These are phyloP conservation scores for Alexandromys fortis DNA, from an alignment of 2,113 vertebrate genomes.

Conservation along the genomic window DNA sequence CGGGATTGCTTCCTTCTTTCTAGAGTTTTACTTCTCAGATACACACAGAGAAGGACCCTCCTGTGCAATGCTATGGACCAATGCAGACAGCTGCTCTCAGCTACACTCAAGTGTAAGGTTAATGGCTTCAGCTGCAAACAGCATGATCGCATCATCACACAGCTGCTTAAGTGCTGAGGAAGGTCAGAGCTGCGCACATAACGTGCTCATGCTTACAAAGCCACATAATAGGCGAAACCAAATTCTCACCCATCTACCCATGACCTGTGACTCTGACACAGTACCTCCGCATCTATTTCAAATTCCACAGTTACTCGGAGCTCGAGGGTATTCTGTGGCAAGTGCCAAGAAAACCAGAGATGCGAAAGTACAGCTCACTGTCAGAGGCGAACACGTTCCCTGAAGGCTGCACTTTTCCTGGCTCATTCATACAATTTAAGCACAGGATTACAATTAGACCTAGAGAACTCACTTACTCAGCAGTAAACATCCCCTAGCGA, in stretches of 20 bases:
- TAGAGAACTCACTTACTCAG: constrained; percentile 28
- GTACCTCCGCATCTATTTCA: constrained; percentile 19
- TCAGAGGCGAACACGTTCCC: constrained; percentile 50
- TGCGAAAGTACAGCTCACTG: background rate
- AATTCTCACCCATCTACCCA: constrained; percentile 34
- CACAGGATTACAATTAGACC: constrained; percentile 31
- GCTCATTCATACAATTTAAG: constrained; percentile 59
- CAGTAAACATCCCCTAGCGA: background rate
- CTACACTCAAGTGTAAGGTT: background rate
- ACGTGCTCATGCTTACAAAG: background rate
- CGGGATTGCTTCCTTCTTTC: constrained; percentile 43
- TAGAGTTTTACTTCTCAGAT: constrained; percentile 1
- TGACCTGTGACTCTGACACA: constrained; percentile 24
- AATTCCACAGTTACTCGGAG: background rate
- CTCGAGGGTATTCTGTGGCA: background rate
- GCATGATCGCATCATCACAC: background rate
- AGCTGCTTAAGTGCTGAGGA: background rate
- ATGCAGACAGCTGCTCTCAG: constrained; percentile 1
- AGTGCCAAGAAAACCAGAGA: background rate
- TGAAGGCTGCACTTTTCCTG: constrained; percentile 48
- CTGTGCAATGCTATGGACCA: background rate
- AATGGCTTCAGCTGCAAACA: background rate
- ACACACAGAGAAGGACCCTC: background rate
- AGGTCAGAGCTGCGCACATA: background rate
- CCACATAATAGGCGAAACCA: constrained; percentile 50